Evolutionary conservation across 2,113 vertebrate genomes (phyloP), one percentile per base, ranked within the genome.

Genomic region (Rhynchomys soricoides): DNA sequence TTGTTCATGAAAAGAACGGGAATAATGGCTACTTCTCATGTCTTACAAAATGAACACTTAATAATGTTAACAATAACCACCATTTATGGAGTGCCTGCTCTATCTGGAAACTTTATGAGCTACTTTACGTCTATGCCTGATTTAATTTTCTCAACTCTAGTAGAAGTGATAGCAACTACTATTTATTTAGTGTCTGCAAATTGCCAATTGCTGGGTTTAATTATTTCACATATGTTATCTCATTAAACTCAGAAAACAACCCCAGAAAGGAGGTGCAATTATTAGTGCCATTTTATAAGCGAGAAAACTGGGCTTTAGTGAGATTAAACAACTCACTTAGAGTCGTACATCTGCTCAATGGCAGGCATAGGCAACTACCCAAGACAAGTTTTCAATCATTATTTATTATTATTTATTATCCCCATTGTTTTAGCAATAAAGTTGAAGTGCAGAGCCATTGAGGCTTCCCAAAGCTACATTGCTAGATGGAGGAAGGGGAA

Each of bases 141-240:
- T 89, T 96, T 93, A 71, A 93, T 89, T 96, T 96, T 93, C 48
- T 19, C 55, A 88, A 43, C 31, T 95, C 11, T 74, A 93, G 68
- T 40, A 89, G 79, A 97, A 96, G 31, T 29, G 37, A 83, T 77
- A 75, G 68, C 45, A 73, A 48, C 45, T 92, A 59, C 83, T 91
- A 96, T 96, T 93, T 96, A 86, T 86, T 64, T 89, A 91, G 68
- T 64, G 7, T 79, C 92, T 94, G 87, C 4, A 96, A 86, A 93
- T 93, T 93, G 89, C 52, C 37, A 93, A 0, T 93, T 74, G 4
- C 82, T 89, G 37, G n/a, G 11, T 87, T 95, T 92, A 95, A 91
- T 90, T 93, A 34, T 43, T 85, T 96, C 78, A 87, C 37, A 48
- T 93, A 86, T 92, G 40, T 92, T 95, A 75, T 89, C 52, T 79